Percentiles rank a stretch among this genome's conserved stretches.
phyloP scores from a whole-genome alignment of 2,113 vertebrate genomes.

The Setophaga petechia region DNA sequence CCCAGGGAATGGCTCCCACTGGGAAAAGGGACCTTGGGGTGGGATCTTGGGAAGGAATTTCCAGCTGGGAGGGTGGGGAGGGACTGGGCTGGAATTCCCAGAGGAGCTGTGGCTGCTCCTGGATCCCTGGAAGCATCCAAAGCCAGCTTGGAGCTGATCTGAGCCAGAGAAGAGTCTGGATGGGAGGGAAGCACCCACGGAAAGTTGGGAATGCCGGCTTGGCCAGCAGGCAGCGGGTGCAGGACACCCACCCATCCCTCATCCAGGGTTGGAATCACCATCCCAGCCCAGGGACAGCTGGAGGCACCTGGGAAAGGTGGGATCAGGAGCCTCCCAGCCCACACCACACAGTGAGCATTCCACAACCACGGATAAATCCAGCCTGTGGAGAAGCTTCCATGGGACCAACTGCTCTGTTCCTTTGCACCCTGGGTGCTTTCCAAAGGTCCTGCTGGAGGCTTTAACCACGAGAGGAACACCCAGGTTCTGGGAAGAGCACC shows the following conservation, averaged over 20 bases:
- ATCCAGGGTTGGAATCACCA: not conserved
- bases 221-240: rapidly evolving
- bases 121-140: not conserved
- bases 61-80: rapidly evolving
- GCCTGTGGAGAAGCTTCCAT: not conserved
- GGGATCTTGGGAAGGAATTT: not conserved
- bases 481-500: no score
- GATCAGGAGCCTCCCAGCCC: not conserved
- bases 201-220: not conserved
- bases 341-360: not conserved
- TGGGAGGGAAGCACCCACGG: not conserved
- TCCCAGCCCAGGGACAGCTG: no score
- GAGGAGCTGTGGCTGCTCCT: not conserved
- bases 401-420: rapidly evolving
- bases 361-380: rapidly evolving
- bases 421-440: not conserved
- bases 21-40: not conserved
- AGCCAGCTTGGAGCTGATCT: not conserved
- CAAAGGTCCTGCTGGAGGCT: not conserved
- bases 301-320: not conserved
- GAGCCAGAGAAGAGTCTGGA: rapidly evolving
- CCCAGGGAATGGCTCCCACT: rapidly evolving
- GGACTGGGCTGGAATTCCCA: not conserved
- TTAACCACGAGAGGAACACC: rapidly evolving
- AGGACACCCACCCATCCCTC: not conserved